Evolutionary conservation across 2,113 vertebrate genomes (phyloP), one percentile per base, ranked within the genome.

Genomic region (Oryzias curvinotus): DNA sequence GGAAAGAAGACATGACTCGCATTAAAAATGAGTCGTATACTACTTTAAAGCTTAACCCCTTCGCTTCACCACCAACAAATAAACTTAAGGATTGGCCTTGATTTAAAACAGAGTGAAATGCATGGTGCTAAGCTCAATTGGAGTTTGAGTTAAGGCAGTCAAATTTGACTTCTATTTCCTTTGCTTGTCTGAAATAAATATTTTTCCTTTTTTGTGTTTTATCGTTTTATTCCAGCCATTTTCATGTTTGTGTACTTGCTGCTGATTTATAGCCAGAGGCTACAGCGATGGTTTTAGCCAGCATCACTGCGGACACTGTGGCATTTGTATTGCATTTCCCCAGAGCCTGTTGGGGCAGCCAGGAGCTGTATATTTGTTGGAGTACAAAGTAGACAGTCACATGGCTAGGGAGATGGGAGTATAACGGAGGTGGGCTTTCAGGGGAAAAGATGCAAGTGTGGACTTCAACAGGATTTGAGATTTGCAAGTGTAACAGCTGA

Each of bases 301-400:
- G 80, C 58, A 78, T 75, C 86, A 78, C 61, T 17, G 44, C 57
- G 82, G 78, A 82, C 82, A 80, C 59, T 64, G 60, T 68, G 83
- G 77, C 77, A 83, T 87, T 87, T 87, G 84, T 87, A 80, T 85
- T 84, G 84, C 81, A 83, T 87, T 85, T 83, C 86, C 80, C 47
- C 42, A 73, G 84, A 86, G 85, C 42, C 63, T 66, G 47, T 41
- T 57, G 66, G 80, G 77, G 64, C 83, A 80, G 78, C 73, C 84
- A 83, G 75, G 71, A 82, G 81, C 84, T 75, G 80, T 87, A 80
- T 88, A 87, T 89, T 83, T 91, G 85, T 87, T 82, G 78, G 65
- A 68, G 71, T 78, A 87, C 80, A 86, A 81, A 87, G 76, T 83
- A 56, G 73, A 63, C 71, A 83, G 82, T 73, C 78, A 85, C 69